A percentile compares a stretch with the other conserved stretches of the same genome.
These are phyloP conservation scores for Loripinus fragilis DNA, from an alignment of 2,888 invertebrate species.

Conservation along the genomic window DNA sequence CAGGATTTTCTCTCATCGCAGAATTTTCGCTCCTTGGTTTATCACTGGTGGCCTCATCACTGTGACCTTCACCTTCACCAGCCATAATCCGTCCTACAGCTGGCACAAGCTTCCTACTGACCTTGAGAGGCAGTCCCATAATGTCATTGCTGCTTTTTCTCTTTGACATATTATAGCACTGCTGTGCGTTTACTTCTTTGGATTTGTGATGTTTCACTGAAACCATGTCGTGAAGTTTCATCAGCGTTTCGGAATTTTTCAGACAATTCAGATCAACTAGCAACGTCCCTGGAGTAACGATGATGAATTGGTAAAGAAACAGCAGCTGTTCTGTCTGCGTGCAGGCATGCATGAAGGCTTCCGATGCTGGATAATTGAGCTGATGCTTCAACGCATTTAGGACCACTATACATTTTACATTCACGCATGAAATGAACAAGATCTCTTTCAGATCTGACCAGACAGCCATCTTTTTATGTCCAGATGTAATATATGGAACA, in stretches of 20 bases:
- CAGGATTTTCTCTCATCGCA: no score
- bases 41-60: no score
- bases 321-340: slow-evolving; percentile 60
- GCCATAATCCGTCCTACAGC: no score
- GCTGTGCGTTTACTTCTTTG: slow-evolving; percentile 29
- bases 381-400: slow-evolving; percentile 58
- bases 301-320: slow-evolving; percentile 63
- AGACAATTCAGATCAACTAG: slow-evolving; percentile 61
- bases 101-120: no score
- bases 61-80: no score
- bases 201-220: slow-evolving; percentile 45
- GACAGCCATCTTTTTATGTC: slow-evolving; percentile 48
- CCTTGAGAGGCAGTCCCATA: no score
- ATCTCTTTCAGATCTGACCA: slow-evolving; percentile 70
- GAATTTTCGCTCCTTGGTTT: no score
- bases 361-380: slow-evolving; percentile 54
- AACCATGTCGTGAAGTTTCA: slow-evolving; percentile 57
- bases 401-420: slow-evolving; percentile 61
- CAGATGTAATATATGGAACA: slow-evolving; percentile 50
- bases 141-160: background rate
- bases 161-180: slow-evolving; percentile 36
- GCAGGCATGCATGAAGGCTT: slow-evolving; percentile 58
- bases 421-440: slow-evolving; percentile 63
- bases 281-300: slow-evolving; percentile 63
- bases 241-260: slow-evolving; percentile 33